Evolutionary conservation across 2,113 vertebrate genomes (phyloP).

Genomic region (Chiloscyllium plagiosum): DNA sequence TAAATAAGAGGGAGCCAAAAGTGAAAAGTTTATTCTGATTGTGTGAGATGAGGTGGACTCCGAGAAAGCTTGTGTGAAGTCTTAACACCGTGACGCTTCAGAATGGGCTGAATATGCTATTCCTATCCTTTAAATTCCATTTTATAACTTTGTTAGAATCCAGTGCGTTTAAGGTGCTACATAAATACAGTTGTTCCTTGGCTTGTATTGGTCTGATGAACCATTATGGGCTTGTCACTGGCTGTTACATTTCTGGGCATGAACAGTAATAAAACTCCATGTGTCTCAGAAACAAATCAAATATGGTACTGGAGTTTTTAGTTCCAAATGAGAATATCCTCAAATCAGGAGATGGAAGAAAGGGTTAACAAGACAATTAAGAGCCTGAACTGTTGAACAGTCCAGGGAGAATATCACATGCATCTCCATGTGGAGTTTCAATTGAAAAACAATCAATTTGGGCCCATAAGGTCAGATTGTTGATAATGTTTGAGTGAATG

Average conservation of each 20-base stretch:
- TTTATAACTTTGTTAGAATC: neutral
- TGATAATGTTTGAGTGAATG: neutral
- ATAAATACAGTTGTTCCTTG: neutral
- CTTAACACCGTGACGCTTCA: too few relatives aligned
- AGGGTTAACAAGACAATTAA: conserved; percentile 32
- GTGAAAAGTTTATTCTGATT: neutral
- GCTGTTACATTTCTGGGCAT: neutral
- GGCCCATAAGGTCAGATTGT: neutral
- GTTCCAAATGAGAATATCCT: neutral
- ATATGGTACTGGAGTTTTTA: neutral
- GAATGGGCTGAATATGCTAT: neutral
- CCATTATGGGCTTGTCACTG: too few relatives aligned
- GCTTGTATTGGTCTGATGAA: neutral
- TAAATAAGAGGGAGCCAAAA: neutral
- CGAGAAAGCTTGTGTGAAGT: neutral
- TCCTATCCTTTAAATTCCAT: neutral
- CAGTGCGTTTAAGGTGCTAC: neutral
- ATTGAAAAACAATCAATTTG: conserved; percentile 32
- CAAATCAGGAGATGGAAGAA: neutral
- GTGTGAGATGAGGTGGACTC: neutral
- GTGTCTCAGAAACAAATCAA: neutral
- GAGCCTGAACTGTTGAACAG: neutral
- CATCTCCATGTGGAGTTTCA: conserved; percentile 10
- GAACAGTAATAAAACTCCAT: neutral
- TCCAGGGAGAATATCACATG: conserved; percentile 15